These are phyloP conservation scores for Centropus unirufus DNA, from an alignment of 2,113 vertebrate genomes.

Conservation along the genomic window DNA sequence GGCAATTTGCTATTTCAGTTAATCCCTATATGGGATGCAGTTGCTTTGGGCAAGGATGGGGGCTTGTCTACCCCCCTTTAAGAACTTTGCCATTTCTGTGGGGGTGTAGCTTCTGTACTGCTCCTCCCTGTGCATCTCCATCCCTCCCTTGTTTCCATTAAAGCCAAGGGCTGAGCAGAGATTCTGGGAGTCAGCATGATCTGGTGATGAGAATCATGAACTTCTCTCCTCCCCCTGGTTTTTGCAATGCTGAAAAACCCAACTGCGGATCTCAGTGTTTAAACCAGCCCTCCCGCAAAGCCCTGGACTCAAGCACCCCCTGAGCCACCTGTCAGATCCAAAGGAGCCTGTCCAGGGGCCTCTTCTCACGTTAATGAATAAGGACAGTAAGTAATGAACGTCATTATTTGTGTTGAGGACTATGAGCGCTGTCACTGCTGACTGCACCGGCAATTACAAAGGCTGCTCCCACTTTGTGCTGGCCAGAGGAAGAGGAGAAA, in stretches of 20 bases:
- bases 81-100: accelerated
- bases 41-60: background rate
- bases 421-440: background rate
- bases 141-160: background rate
- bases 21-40: background rate
- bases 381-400: slow-evolving; percentile 49
- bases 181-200: background rate
- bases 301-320: background rate
- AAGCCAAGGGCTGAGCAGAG: background rate
- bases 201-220: accelerated
- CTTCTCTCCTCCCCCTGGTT: background rate
- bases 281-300: background rate
- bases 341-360: slow-evolving; percentile 19
- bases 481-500: background rate
- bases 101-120: background rate
- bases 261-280: accelerated
- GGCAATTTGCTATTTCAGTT: background rate
- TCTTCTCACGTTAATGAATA: slow-evolving; percentile 33
- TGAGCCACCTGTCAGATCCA: slow-evolving; percentile 2
- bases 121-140: background rate
- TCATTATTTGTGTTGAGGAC: slow-evolving; percentile 5
- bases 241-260: background rate
- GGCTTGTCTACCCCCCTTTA: background rate
- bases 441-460: background rate
- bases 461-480: background rate